These are phyloP conservation scores for Ectobius pallidus DNA, from an alignment of 2,888 invertebrate species.

Conservation along the genomic window DNA sequence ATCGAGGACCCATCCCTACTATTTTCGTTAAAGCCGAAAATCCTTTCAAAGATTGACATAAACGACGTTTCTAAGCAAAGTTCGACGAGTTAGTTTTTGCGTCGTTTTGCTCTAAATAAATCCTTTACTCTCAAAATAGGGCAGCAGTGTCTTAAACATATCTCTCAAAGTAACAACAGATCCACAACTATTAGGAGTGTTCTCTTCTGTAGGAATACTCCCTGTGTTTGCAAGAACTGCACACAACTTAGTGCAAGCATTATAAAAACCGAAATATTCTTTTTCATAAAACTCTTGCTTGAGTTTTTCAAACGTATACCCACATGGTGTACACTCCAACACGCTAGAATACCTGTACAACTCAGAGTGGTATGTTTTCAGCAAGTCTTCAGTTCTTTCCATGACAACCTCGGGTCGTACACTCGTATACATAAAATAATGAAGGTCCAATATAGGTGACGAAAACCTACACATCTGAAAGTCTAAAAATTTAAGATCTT, in stretches of 20 bases:
- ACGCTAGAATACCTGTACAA: not conserved
- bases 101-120: not conserved
- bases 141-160: not conserved
- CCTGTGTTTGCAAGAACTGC: not conserved
- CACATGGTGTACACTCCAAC: not conserved
- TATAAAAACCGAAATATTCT: not conserved
- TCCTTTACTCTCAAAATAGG: not conserved
- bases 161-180: not conserved
- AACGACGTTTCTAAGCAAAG: too few species aligned
- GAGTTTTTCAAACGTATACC: not conserved
- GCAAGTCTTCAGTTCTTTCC: not conserved
- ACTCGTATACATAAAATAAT: conserved; percentile 39
- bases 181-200: not conserved
- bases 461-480: conserved; percentile 35
- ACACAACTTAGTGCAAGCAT: not conserved
- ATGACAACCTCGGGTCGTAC: conserved; percentile 7
- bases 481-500: conserved; percentile 36
- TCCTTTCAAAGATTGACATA: too few species aligned
- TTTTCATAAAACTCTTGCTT: conserved; percentile 7
- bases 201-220: too few species aligned
- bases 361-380: conserved; percentile 15
- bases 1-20: too few species aligned
- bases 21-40: too few species aligned
- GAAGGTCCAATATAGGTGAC: conserved; percentile 38
- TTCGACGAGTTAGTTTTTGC: too few species aligned